Evolutionary conservation across 1,140 invertebrate species (phyloP), one percentile per base, ranked within the genome.

Genomic region (Patella vulgata): DNA sequence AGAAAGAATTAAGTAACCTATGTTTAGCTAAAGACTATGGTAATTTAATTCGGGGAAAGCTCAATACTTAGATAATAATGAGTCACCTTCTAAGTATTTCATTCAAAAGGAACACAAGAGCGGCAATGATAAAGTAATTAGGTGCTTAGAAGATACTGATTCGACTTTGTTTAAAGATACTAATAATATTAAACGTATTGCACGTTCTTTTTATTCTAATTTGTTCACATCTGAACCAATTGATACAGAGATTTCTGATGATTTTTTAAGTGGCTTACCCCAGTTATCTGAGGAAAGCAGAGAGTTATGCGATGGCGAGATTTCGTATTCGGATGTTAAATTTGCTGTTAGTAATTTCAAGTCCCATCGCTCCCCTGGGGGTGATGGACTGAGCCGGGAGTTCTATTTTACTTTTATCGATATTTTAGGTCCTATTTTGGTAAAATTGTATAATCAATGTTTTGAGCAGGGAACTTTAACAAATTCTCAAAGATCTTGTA

Each of bases 381-480:
- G n/a, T 27, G 74, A 73, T 62, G 68, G 74, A 1, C 31, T 75
- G 4, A 53, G 60, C 12, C 65, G 64, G 31, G 53, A 69, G 28
- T 69, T 73, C 61, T 73, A 75, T 58, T 11, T 67, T 3, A 44
- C 43, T 11, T 75, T 73, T 59, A 61, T 58, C 14, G 51, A 67
- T 56, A 23, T 67, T 8, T 51, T 73, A 27, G 63, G 47, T 23
- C 46, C 58, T 30, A 48, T 52, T 14, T 61, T 75, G 42, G 25
- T 56, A 1, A 31, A 52, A 9, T 23, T 71, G 6, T 65, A 54
- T 55, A 46, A 58, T 43, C n/a, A 43, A 5, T 39, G 51, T 47
- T 73, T 64, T 67, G n/a, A 59, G 4, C 19, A 25, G 30, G 61
- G 62, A 28, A 19, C 36, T 21, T 44, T 75, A 25, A 63, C 59